Base-by-base conservation (phyloP, 2,888 invertebrate species). In the Lithophane semibrunnea region DNA sequence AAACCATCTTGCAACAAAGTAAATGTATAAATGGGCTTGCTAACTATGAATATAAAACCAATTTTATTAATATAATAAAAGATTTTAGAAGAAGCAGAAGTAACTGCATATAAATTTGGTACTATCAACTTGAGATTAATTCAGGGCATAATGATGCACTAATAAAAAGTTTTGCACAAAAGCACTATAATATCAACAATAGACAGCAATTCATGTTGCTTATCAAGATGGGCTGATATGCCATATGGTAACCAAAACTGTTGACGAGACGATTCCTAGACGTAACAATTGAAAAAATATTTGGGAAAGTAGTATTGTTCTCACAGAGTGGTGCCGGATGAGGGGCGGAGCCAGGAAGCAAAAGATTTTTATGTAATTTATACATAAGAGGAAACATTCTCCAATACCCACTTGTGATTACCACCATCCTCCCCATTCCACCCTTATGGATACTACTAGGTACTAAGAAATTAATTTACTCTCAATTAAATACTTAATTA, bases 371-470 rank as follows among this genome's bases (percentile, higher is more conserved):
- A 21, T 13, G 18, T 8, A 42, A 77, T 42, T 12, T 60, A 52
- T 24, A 63, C 13, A 79, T 18, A 73, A 49, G 3, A 5, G 21
- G 1, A 49, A 54, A 61, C 21, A 75, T 37, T 24, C 18, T 75
- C 18, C 18, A 37, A 8, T 18, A 69, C 13, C 44, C 18, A 78
- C n/a, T 16, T 79, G 3, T 24, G 21, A 9, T 37, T 24, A n/a
- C 1, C 44, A 77, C 3, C 5, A 24, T 42, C 2, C 0, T 16
- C 2, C 3, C 5, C 18, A 63, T 4, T 21, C 0, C n/a, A 13
- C n/a, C 21, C 13, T n/a, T 16, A 24, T 12, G 5, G 0, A 18
- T 12, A 52, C 2, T 24, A 49, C 8, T n/a, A 37, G 37, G 5
- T 13, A 3, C 2, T 12, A 47, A 24, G 8, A 21, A 66, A 56